Percentiles rank a stretch among this genome's conserved stretches.
Evolutionary conservation across 2,113 vertebrate species (phyloP).

Genomic region (Harpagus bidentatus): DNA sequence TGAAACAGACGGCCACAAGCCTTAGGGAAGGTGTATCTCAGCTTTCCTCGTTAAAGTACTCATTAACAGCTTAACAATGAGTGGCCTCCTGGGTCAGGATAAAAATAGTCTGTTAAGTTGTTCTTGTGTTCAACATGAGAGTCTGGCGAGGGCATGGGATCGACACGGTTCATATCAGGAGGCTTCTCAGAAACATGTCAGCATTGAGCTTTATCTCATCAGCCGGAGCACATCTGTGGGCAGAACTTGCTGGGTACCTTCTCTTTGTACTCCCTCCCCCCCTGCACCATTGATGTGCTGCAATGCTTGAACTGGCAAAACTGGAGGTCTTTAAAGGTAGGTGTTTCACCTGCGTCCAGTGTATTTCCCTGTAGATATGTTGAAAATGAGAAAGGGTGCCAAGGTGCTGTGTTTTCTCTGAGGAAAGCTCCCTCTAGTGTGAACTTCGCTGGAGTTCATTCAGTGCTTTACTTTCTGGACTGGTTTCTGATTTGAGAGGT

Average conservation of each 20-base stretch:
- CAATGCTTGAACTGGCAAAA: not conserved
- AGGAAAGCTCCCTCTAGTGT: constrained; percentile 39
- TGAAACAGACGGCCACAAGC: not conserved
- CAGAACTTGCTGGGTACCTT: not conserved
- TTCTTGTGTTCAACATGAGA: not conserved
- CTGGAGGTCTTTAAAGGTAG: not conserved
- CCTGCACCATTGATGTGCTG: not conserved
- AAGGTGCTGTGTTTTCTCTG: not conserved
- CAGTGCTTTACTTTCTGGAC: not conserved
- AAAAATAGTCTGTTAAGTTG: not conserved
- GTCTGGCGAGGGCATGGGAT: not conserved
- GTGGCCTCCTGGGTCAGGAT: not conserved
- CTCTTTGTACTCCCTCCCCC: not conserved
- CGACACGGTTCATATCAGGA: rapidly evolving
- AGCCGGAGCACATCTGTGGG: not conserved
- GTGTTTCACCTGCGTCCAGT: not conserved
- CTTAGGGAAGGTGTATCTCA: not conserved
- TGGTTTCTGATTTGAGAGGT: not conserved
- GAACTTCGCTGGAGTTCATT: not conserved
- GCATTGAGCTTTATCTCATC: not conserved
- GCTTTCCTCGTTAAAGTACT: not conserved
- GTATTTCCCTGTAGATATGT: not conserved
- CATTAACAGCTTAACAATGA: not conserved
- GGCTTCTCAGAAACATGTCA: not conserved
- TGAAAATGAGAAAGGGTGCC: not conserved